Evolutionary conservation across 2,113 vertebrate genomes (phyloP).

Genomic region (Rynchops niger): DNA sequence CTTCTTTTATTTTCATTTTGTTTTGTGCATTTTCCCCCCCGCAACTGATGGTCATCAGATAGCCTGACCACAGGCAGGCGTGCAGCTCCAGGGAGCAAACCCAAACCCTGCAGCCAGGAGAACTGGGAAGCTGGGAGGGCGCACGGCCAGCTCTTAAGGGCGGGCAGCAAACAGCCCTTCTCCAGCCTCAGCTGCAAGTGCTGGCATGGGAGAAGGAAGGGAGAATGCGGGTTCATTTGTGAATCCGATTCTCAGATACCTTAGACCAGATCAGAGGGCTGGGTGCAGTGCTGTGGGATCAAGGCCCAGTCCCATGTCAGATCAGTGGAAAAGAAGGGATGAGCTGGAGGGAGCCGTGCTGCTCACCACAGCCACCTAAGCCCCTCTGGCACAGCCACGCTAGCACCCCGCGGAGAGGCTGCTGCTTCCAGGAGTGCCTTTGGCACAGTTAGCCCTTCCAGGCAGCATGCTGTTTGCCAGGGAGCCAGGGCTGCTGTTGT

Average conservation of each 20-base stretch:
- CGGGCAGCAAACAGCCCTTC: background rate
- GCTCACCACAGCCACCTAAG: background rate
- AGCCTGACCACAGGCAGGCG: slow-evolving; percentile 33
- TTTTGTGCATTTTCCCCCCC: background rate
- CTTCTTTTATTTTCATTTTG: background rate
- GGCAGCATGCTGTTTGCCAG: background rate
- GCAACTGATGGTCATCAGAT: slow-evolving; percentile 25
- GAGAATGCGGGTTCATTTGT: background rate
- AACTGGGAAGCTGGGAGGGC: background rate
- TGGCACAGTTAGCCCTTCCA: background rate
- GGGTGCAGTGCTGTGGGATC: background rate
- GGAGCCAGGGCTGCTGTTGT: slow-evolving; percentile 34
- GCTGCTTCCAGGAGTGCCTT: background rate
- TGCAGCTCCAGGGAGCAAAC: slow-evolving; percentile 33
- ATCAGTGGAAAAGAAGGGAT: background rate
- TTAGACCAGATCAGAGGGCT: background rate
- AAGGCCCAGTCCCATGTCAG: background rate
- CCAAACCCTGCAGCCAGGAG: background rate
- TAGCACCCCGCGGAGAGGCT: background rate
- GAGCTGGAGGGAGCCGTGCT: background rate
- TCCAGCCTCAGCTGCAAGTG: background rate
- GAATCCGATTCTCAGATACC: background rate
- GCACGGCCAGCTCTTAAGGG: background rate
- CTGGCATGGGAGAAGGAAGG: background rate
- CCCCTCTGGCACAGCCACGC: background rate